A percentile compares a stretch with the other conserved stretches of the same genome.
Conservation (phyloP, 1,140 invertebrate species). For the Aphelinus atriplicis region DNA sequence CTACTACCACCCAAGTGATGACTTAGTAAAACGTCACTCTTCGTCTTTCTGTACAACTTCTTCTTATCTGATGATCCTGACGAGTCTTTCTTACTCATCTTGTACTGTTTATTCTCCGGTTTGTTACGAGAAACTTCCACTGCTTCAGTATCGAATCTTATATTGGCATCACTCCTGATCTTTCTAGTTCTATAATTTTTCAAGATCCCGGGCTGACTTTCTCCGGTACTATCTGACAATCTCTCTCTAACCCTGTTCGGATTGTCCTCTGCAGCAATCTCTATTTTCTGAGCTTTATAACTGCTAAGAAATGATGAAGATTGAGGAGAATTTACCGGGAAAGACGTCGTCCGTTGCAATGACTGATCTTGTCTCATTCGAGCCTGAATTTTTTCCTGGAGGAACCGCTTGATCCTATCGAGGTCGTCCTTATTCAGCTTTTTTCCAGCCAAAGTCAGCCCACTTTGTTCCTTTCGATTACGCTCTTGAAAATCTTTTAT, state of each 20-base stretch:
- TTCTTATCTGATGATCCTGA: slow-evolving; percentile 39
- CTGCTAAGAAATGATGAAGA: no score
- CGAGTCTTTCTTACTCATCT: slow-evolving; percentile 34
- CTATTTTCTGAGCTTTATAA: no score
- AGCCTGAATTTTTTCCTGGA: slow-evolving; percentile 48
- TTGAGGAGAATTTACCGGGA: slow-evolving; percentile 1
- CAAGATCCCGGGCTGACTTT: slow-evolving; percentile 10
- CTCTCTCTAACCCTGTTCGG: neutral
- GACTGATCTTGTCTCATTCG: slow-evolving; percentile 46
- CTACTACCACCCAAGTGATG: slow-evolving; percentile 33
- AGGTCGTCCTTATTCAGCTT: slow-evolving; percentile 42
- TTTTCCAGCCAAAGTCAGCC: neutral
- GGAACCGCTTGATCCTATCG: slow-evolving; percentile 46
- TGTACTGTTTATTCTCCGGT: slow-evolving; percentile 3
- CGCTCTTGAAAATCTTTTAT: neutral
- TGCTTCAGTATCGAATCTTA: slow-evolving; percentile 39
- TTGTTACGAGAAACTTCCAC: slow-evolving; percentile 21
- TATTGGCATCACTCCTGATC: slow-evolving; percentile 54
- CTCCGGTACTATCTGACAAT: neutral
- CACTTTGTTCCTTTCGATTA: slow-evolving; percentile 5
- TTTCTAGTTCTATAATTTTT: slow-evolving; percentile 51
- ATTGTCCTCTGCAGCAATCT: neutral
- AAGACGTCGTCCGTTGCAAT: slow-evolving; percentile 31
- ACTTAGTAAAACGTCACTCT: slow-evolving; percentile 53
- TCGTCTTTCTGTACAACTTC: slow-evolving; percentile 57